Conservation (phyloP, 2,113 vertebrate species). For the Micronisus gabar region DNA sequence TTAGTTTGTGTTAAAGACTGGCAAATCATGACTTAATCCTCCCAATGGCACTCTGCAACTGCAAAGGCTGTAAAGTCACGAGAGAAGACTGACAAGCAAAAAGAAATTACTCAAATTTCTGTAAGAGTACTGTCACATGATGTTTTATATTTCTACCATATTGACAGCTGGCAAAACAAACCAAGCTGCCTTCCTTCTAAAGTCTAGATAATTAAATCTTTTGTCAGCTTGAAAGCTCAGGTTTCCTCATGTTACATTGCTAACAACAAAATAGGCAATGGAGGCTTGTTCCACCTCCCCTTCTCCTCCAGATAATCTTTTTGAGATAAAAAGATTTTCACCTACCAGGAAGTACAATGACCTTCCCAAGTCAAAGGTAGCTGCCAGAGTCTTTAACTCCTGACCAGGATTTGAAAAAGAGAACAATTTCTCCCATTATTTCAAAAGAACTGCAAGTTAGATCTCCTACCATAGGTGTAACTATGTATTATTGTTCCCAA, state of each 20-base stretch:
- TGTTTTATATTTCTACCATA: not conserved
- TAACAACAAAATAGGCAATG: not conserved
- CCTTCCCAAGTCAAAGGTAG: not conserved
- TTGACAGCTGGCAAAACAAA: not conserved
- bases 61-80: not conserved
- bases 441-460: not conserved
- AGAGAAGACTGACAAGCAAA: not conserved
- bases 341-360: not conserved
- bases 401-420: not conserved
- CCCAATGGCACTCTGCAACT: not conserved
- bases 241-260: not conserved
- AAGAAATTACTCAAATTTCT: not conserved
- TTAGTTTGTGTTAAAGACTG: not conserved
- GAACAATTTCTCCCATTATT: not conserved
- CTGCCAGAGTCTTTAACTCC: not conserved
- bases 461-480: not conserved
- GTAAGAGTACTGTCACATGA: not conserved
- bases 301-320: not conserved
- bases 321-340: not conserved
- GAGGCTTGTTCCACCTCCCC: not conserved
- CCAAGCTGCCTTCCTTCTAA: not conserved
- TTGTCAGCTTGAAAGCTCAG: not conserved
- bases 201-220: not conserved
- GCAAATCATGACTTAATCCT: not conserved
- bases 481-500: not conserved